phyloP scores from a whole-genome alignment of 2,888 invertebrate genomes.

The Oeneis ivallda region DNA sequence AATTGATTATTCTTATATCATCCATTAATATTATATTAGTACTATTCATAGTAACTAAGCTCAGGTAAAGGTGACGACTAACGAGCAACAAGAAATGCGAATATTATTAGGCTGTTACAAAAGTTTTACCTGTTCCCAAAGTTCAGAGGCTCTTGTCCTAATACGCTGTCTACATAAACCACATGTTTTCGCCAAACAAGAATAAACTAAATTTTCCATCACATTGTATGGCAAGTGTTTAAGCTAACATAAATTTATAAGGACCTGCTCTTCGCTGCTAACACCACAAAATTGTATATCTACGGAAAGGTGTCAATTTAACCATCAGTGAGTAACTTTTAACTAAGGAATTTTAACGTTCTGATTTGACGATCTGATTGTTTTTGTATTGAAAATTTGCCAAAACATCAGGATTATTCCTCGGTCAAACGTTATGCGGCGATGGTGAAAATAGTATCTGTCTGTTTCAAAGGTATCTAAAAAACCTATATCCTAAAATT shows the following conservation, averaged over 20 bases:
- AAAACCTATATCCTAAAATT: no score
- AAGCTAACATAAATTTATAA: not conserved
- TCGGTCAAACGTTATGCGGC: no score
- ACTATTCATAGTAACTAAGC: no score
- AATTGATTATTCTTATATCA: no score
- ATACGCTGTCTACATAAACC: not conserved
- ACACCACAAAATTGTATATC: not conserved
- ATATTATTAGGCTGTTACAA: not conserved
- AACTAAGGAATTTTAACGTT: no score
- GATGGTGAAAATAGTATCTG: not conserved
- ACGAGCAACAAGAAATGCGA: conserved; percentile 2
- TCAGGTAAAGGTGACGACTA: no score
- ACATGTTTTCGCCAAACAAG: conserved; percentile 4
- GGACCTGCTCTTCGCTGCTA: not conserved
- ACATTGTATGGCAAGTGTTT: conserved; percentile 1
- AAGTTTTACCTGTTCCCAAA: conserved; percentile 13
- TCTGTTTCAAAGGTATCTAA: no score
- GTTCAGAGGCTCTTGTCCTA: not conserved
- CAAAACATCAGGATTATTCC: no score
- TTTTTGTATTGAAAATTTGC: no score
- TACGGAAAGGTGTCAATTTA: not conserved
- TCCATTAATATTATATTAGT: no score
- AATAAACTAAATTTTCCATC: conserved; percentile 10
- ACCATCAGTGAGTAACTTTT: no score
- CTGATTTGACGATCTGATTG: no score